Evolutionary conservation across 1,140 invertebrate genomes (phyloP).

Genomic region (Calliphora vicina): DNA sequence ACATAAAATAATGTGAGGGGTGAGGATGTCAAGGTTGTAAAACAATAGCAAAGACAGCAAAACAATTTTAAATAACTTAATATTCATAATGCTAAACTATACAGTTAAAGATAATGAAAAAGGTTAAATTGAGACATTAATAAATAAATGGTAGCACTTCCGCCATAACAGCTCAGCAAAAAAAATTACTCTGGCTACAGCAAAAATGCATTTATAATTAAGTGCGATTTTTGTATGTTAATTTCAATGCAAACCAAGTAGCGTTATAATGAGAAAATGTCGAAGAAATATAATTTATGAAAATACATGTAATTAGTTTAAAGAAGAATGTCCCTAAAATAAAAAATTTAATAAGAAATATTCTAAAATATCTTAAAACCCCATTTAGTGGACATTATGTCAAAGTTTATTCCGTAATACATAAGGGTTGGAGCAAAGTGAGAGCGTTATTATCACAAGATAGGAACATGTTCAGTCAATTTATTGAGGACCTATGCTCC

Average conservation of each 20-base stretch:
- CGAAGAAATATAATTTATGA: no score
- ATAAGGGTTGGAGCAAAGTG: no score
- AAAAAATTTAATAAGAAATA: no score
- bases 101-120: neutral
- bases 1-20: neutral
- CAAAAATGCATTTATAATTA: neutral
- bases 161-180: neutral
- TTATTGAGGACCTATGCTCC: no score
- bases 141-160: constrained; percentile 13
- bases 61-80: neutral
- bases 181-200: neutral
- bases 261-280: neutral
- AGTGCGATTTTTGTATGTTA: neutral
- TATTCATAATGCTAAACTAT: neutral
- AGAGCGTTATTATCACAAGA: no score
- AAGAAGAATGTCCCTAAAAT: no score
- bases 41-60: neutral
- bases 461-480: no score
- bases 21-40: neutral
- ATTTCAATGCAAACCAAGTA: neutral
- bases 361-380: no score
- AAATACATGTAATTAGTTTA: no score
- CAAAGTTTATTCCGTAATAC: no score
- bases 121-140: neutral
- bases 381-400: no score